These are phyloP conservation scores for Oreohelix idahoensis DNA, from an alignment of 1,140 invertebrate species.

Conservation along the genomic window DNA sequence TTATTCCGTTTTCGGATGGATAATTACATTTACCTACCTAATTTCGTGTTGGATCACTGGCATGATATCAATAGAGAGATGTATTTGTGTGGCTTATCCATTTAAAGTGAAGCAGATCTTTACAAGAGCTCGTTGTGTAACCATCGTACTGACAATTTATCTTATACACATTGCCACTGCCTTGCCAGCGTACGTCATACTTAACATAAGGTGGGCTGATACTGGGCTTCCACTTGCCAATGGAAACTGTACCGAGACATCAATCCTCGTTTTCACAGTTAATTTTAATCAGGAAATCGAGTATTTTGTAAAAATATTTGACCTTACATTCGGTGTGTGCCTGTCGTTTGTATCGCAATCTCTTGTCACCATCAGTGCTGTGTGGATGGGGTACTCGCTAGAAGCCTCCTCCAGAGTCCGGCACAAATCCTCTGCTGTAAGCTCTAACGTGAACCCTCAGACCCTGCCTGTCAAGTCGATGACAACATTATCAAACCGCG, in stretches of 20 bases:
- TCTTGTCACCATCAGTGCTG: no score
- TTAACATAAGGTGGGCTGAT: background rate
- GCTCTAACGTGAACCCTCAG: no score
- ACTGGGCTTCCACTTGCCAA: background rate
- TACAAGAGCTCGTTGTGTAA: background rate
- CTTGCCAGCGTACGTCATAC: background rate
- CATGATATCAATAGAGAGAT: background rate
- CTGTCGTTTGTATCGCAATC: no score
- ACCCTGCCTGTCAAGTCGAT: background rate
- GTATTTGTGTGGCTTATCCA: background rate
- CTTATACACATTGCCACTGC: background rate
- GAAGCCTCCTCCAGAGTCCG: no score
- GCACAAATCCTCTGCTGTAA: no score
- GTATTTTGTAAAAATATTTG: no score
- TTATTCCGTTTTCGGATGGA: background rate
- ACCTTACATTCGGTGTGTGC: no score
- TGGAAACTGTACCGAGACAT: background rate
- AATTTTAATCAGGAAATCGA: no score
- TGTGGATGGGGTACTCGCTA: no score
- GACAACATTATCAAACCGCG: background rate
- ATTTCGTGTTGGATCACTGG: background rate
- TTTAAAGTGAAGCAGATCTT: background rate
- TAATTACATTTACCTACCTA: background rate
- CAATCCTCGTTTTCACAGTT: no score
- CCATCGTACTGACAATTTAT: background rate